Base-by-base conservation (phyloP, 2,888 invertebrate species). In the Coelinius sp. region DNA sequence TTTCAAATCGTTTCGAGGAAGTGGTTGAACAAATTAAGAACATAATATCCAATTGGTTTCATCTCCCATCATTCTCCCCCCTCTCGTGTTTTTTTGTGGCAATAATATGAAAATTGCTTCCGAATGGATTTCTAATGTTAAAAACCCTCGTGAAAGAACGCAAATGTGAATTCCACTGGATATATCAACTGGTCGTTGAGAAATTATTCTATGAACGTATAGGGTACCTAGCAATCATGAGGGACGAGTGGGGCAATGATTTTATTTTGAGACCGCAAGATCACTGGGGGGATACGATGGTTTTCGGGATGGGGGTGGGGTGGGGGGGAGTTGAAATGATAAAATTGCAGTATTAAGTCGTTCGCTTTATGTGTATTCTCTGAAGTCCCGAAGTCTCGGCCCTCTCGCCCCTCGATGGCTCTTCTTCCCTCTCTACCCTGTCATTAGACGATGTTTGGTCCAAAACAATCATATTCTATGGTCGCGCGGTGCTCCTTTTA, bases 321-420 rank as follows among this genome's bases (percentile, higher is more conserved):
- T 70, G 73, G 71, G 76, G 71, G 44, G 76, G 73, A 59, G 79
- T 82, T 78, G 77, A 81, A 87, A 86, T 87, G 87, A 87, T 88
- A 86, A 87, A 87, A 88, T 87, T 87, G 86, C 85, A 83, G 87
- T 85, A 87, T 87, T 88, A 85, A 86, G 85, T 87, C 86, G 87
- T 88, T 86, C 83, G 81, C 82, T 87, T 88, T 88, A 88, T 88
- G 87, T 84, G 87, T 86, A 83, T 88, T 88, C 87, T 82, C 80
- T 87, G 87, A 88, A 88, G 84, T 82, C 83, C 81, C 81, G 78
- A 83, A 84, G 80, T 84, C 78, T 75, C 66, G 66, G 72, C 76
- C 73, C 74, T 72, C 73, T 68, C 74, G 73, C 75, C 78, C 75
- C 73, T 67, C 75, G 77, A 83, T 78, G 75, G 77, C 79, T 78